Base-by-base conservation (phyloP, 2,888 invertebrate genomes). In the Drosophila nigricruria region DNA sequence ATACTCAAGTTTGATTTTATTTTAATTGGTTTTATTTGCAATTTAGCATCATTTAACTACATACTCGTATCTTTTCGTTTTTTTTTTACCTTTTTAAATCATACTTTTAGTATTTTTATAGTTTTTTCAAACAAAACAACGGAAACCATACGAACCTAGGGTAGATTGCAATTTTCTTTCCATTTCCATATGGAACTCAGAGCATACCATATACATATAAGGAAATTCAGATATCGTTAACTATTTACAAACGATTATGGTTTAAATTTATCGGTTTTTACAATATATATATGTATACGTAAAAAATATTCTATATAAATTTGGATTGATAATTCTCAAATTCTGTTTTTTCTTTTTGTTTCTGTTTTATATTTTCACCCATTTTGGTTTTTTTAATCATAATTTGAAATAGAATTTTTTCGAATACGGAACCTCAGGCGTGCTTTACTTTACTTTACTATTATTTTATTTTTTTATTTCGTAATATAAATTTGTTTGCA, bases 31-130 rank as follows among this genome's bases (percentile, higher is more conserved):
- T 83, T 83, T 84, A 81, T 84, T 82, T 82, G 88, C 83, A 84
- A 82, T 82, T 87, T 82, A 87, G 83, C 83, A 79, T 78, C 87
- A 80, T 84, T 84, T 84, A 84, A 87, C 83, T 84, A 87, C 82
- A 77, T 78, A 77, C 70, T 77, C 60, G 77, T 86, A 79, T 78
- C 71, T 78, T 78, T 70, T 79, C 69, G 73, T 64, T 66, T 64
- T 49, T 32, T 14, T 23, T 64, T 20, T 23, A 57, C 54, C 8
- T 18, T 76, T 73, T 79, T 67, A 79, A 79, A 83, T 79, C 67
- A 81, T 81, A 87, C 70, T 73, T 72, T 65, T 69, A 83, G 79
- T 76, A 76, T 70, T 67, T 65, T 56, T 71, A 40, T 71, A 64
- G 76, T 66, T 64, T 63, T 65, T 58, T 68, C 53, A 78, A 87